Percentiles rank a stretch among this genome's conserved stretches.
phyloP scores from a whole-genome alignment of 2,888 invertebrate genomes.

The Timema podura region DNA sequence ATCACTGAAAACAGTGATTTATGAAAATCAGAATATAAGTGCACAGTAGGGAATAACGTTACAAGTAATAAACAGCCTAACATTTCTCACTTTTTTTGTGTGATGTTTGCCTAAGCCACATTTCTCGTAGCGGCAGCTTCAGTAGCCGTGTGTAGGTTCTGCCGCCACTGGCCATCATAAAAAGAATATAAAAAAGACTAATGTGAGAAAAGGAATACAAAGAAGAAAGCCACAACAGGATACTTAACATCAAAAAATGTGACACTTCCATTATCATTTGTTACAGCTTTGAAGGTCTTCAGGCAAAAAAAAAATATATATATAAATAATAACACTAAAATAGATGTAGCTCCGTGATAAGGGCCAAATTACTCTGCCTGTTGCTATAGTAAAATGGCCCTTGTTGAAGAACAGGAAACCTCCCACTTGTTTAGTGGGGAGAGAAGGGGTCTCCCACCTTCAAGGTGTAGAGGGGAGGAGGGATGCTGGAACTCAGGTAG shows the following conservation, averaged over 20 bases:
- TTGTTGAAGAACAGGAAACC: conserved; percentile 11
- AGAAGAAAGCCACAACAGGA: conserved; percentile 10
- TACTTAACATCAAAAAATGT: conserved; percentile 14
- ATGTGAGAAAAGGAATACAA: conserved; percentile 15
- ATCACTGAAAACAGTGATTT: too few relatives aligned
- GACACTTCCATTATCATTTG: conserved; percentile 18
- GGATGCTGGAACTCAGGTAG: not conserved
- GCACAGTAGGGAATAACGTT: too few relatives aligned
- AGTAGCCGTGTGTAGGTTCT: too few relatives aligned
- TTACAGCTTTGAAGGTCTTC: conserved; percentile 15
- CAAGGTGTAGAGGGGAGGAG: not conserved
- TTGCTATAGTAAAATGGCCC: conserved; percentile 20
- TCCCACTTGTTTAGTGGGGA: conserved; percentile 5
- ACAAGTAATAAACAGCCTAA: too few relatives aligned
- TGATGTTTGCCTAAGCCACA: too few relatives aligned
- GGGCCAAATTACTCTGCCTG: conserved; percentile 20
- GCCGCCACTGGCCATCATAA: too few relatives aligned
- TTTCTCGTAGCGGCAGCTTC: too few relatives aligned
- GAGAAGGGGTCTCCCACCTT: conserved; percentile 8
- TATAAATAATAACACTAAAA: conserved; percentile 13
- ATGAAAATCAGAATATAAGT: too few relatives aligned
- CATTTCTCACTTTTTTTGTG: too few relatives aligned
- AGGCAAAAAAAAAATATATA: conserved; percentile 10
- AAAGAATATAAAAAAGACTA: conserved; percentile 5
- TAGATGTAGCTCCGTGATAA: conserved; percentile 22